Conservation (phyloP, 2,888 invertebrate genomes). For the Oscheius myriophilus region DNA sequence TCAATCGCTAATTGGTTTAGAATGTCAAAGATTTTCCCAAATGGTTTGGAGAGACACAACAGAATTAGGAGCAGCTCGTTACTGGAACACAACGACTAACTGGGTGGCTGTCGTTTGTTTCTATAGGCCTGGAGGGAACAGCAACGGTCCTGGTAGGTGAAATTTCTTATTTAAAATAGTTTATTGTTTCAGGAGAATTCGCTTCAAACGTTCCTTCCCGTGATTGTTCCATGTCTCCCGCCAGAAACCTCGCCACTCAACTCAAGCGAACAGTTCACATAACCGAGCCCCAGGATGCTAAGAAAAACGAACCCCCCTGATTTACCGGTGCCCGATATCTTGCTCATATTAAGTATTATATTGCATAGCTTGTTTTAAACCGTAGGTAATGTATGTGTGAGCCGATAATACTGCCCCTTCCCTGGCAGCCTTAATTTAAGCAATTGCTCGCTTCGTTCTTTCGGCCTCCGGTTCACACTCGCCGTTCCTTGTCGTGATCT, state of each 20-base stretch:
- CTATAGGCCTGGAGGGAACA: conserved; percentile 69
- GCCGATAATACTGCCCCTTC: neutral
- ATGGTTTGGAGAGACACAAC: conserved; percentile 67
- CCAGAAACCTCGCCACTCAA: conserved; percentile 55
- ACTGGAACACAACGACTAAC: conserved; percentile 68
- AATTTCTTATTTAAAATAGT: neutral
- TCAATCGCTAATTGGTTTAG: conserved; percentile 50
- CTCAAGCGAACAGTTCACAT: conserved; percentile 63
- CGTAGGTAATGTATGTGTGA: too few species aligned
- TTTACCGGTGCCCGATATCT: conserved; percentile 9
- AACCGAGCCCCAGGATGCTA: conserved; percentile 31
- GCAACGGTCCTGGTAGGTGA: conserved; percentile 63
- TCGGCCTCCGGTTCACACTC: conserved; percentile 5
- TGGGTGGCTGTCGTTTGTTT: conserved; percentile 69
- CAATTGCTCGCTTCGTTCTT: neutral
- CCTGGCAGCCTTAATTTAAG: neutral
- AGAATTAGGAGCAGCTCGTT: conserved; percentile 51
- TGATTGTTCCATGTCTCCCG: conserved; percentile 59
- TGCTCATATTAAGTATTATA: conserved; percentile 20
- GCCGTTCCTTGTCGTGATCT: conserved; percentile 27
- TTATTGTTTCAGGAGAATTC: conserved; percentile 57
- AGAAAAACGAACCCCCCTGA: conserved; percentile 19
- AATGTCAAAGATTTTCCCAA: conserved; percentile 69
- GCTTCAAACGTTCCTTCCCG: conserved; percentile 62
- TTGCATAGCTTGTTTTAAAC: neutral